These are phyloP conservation scores for Sacculina carcini DNA, from an alignment of 2,888 invertebrate genomes.

Conservation along the genomic window DNA sequence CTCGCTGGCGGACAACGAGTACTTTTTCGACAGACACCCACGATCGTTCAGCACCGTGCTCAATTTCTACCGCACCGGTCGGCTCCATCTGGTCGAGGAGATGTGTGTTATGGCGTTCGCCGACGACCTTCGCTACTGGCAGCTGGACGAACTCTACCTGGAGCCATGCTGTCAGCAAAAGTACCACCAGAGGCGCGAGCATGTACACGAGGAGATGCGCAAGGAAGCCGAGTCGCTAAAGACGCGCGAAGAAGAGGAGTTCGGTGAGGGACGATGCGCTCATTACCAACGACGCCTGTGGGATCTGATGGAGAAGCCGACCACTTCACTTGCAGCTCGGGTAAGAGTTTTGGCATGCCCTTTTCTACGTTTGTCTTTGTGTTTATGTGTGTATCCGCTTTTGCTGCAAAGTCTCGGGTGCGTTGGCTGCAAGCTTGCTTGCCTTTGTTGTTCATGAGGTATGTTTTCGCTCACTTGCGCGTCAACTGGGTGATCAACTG, in stretches of 20 bases:
- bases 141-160: slow-evolving; percentile 24
- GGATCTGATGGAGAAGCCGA: slow-evolving; percentile 26
- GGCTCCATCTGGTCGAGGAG: slow-evolving; percentile 25
- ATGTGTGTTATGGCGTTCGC: slow-evolving; percentile 29
- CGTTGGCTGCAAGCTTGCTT: no score
- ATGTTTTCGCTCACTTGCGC: no score
- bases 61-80: slow-evolving; percentile 26
- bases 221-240: slow-evolving; percentile 25
- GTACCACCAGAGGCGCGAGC: slow-evolving; percentile 26
- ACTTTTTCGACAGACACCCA: slow-evolving; percentile 26
- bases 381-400: not conserved
- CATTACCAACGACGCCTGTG: slow-evolving; percentile 23
- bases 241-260: slow-evolving; percentile 23
- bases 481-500: no score
- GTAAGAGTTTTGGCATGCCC: slow-evolving; percentile 17
- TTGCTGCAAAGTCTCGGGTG: no score
- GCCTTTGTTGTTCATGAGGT: no score
- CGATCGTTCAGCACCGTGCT: slow-evolving; percentile 24
- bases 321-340: slow-evolving; percentile 24
- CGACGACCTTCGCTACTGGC: slow-evolving; percentile 27
- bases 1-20: slow-evolving; percentile 19
- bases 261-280: slow-evolving; percentile 21
- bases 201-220: slow-evolving; percentile 25
- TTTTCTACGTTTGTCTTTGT: no score
- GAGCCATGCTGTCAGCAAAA: slow-evolving; percentile 27